phyloP scores from a whole-genome alignment of 2,797 vertebrate species.

The Pteronotus mesoamericanus region DNA sequence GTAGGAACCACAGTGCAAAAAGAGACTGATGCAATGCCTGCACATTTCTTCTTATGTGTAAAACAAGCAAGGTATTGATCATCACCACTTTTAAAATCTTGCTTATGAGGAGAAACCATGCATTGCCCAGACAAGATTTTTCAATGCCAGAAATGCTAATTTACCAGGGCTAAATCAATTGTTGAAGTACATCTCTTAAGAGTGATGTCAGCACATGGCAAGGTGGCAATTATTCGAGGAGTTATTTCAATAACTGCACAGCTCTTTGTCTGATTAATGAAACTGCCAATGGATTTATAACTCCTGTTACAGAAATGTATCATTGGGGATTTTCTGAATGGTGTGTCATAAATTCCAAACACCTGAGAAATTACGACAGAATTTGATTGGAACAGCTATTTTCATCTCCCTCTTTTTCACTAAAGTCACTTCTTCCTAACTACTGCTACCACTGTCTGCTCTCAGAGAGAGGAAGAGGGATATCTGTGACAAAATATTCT shows the following conservation, averaged over 20 bases:
- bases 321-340: slow-evolving; percentile 66
- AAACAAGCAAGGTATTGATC: slow-evolving; percentile 31
- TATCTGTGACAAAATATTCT: slow-evolving; percentile 22
- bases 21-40: not conserved
- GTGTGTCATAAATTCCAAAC: slow-evolving; percentile 66
- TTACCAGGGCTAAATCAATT: slow-evolving; percentile 22
- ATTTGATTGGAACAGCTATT: slow-evolving; percentile 53
- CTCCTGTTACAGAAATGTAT: slow-evolving; percentile 66
- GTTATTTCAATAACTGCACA: slow-evolving; percentile 69
- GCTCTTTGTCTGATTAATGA: slow-evolving; percentile 74
- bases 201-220: slow-evolving; percentile 48
- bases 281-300: slow-evolving; percentile 64
- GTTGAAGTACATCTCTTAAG: not conserved
- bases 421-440: slow-evolving; percentile 63
- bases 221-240: slow-evolving; percentile 63
- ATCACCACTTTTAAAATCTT: not conserved
- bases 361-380: slow-evolving; percentile 58
- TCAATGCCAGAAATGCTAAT: slow-evolving; percentile 62
- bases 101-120: not conserved
- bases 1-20: not conserved
- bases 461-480: not conserved
- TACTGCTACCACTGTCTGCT: not conserved
- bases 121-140: not conserved
- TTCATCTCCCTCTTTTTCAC: slow-evolving; percentile 43
- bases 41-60: not conserved